Base-by-base conservation (phyloP, 1,140 invertebrate genomes). In the Drosophila santomea region DNA sequence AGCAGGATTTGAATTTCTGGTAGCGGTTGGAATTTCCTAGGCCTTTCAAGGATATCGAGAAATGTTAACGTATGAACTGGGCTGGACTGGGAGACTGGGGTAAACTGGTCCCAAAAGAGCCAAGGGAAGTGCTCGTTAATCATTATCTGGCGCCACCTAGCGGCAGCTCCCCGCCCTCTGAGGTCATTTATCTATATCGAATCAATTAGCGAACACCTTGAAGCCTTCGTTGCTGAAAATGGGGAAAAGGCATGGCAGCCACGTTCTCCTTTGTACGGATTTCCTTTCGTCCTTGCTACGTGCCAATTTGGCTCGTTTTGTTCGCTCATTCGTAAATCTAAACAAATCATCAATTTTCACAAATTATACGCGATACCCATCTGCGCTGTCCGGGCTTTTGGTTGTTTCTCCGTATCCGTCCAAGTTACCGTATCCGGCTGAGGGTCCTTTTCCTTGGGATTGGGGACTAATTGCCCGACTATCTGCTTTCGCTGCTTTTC, bases 291-390 rank as follows among this genome's bases (percentile, higher is more conserved):
- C 60, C 76, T 72, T 61, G 71, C 76, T 83, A 84, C 84, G 76
- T 88, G 84, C 84, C 84, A 89, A 88, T 88, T 89, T 89, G 85
- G 85, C 62, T 78, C 84, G 80, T 80, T 89, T 90, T 90, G 84
- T 78, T 75, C 80, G 85, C 80, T 75, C 84, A 84, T 89, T 89
- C 84, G 84, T 89, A 90, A 89, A 89, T 90, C 84, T 89, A 89
- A 89, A 89, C 84, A 89, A 89, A 90, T 89, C 84, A 89, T 90
- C 85, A 89, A 90, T 89, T 89, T 89, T 89, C 80, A 90, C 85
- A 89, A 89, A 90, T 89, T 89, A 85, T 84, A 84, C 80, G 84
- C 76, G 72, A 72, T 72, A 71, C 61, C 72, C 50, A 25, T 57
- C 56, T 43, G 14, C 23, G 15, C 23, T 1, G 48, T 32, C 55